Conservation (phyloP, 1,140 invertebrate genomes). For the Oncopeltus fasciatus region DNA sequence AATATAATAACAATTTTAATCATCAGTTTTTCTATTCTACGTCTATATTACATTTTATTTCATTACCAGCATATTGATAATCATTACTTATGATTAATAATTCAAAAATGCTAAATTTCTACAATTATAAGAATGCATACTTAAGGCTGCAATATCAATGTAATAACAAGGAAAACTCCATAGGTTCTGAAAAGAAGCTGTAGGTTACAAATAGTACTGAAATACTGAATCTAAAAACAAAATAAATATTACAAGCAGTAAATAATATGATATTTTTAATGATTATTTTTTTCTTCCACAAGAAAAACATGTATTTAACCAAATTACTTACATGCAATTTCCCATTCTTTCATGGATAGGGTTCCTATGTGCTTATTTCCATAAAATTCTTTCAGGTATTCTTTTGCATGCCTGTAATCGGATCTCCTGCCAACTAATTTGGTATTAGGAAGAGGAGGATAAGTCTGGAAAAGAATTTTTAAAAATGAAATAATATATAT, state of each 20-base stretch:
- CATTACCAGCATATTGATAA: too few species aligned
- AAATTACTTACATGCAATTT: constrained; percentile 62
- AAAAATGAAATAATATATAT: background rate
- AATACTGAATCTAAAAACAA: background rate
- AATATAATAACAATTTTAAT: too few species aligned
- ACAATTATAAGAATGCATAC: too few species aligned
- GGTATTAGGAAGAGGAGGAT: constrained; percentile 39
- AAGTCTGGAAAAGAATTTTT: constrained; percentile 44
- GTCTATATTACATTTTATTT: too few species aligned
- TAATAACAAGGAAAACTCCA: background rate
- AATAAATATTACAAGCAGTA: too few species aligned
- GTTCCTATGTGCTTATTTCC: constrained; percentile 50
- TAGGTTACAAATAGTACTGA: background rate
- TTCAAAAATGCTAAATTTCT: too few species aligned
- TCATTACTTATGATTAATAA: too few species aligned
- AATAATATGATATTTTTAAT: too few species aligned
- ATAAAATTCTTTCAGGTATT: constrained; percentile 37
- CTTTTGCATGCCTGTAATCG: constrained; percentile 60
- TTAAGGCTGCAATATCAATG: too few species aligned
- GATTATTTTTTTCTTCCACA: background rate
- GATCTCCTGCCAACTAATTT: constrained; percentile 40
- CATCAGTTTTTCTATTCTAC: too few species aligned
- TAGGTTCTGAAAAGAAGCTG: background rate
- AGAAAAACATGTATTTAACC: background rate
- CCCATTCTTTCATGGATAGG: constrained; percentile 82